Percentiles rank a stretch among this genome's conserved stretches.
Evolutionary conservation across 2,113 vertebrate species (phyloP).

Genomic region (Merops nubicus): DNA sequence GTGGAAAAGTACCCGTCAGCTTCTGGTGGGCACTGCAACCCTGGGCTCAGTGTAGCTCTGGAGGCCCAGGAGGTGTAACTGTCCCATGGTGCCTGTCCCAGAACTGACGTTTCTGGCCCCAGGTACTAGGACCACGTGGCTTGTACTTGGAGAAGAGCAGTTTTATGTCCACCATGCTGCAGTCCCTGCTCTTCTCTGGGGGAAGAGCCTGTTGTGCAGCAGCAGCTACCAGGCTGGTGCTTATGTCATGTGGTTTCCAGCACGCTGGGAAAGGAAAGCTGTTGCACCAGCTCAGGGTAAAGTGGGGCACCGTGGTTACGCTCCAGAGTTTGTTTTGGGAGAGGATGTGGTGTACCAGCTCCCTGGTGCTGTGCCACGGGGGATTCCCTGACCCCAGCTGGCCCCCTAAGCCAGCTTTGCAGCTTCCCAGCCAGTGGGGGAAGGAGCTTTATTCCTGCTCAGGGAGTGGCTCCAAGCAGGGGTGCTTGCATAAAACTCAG

Average conservation of each 20-base stretch:
- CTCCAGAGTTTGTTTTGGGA: not conserved
- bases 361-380: not conserved
- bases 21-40: not conserved
- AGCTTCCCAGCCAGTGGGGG: not conserved
- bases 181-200: not conserved
- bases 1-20: not conserved
- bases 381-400: constrained; percentile 42
- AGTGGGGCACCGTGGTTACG: not conserved
- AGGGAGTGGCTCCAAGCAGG: not conserved
- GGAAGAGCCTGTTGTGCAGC: not conserved
- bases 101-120: not conserved
- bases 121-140: rapidly evolving
- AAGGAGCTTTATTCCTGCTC: constrained; percentile 22
- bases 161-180: rapidly evolving
- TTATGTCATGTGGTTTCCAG: too few species aligned
- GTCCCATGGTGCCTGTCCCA: not conserved
- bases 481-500: not conserved
- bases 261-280: not conserved
- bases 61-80: not conserved
- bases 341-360: not conserved
- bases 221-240: not conserved
- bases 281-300: rapidly evolving
- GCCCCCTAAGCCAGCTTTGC: constrained; percentile 30
- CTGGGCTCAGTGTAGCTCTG: not conserved
- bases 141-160: not conserved